Evolutionary conservation across 2,888 invertebrate species (phyloP).

Genomic region (Xylocampa areola): DNA sequence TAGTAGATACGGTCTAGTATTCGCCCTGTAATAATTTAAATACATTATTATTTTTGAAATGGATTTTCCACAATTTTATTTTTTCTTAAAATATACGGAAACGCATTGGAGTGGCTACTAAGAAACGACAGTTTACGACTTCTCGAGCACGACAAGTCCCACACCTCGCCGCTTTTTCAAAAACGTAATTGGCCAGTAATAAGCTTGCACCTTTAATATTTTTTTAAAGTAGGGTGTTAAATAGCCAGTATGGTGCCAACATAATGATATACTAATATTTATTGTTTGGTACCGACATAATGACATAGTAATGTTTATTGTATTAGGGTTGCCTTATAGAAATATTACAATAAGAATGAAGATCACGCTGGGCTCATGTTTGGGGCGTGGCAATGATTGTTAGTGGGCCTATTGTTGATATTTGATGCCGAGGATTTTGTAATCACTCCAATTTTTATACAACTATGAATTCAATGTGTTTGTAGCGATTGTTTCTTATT

Average conservation of each 20-base stretch:
- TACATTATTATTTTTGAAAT: no score
- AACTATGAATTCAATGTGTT: slow-evolving; percentile 40
- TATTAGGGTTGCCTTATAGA: slow-evolving; percentile 86
- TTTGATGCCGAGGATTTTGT: slow-evolving; percentile 79
- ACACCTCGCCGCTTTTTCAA: slow-evolving; percentile 38
- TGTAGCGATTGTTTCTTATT: slow-evolving; percentile 24
- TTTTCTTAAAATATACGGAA: not conserved
- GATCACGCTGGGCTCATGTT: slow-evolving; percentile 87
- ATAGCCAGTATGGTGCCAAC: slow-evolving; percentile 82
- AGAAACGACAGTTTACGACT: slow-evolving; percentile 33
- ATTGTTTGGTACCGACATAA: slow-evolving; percentile 87
- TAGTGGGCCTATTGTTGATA: slow-evolving; percentile 81
- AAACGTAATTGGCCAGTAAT: slow-evolving; percentile 65
- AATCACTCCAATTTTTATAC: slow-evolving; percentile 77
- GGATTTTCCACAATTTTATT: not conserved
- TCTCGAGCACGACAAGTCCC: slow-evolving; percentile 24
- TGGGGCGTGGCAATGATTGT: slow-evolving; percentile 86
- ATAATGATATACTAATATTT: slow-evolving; percentile 88
- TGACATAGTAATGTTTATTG: slow-evolving; percentile 88
- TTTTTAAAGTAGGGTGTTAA: slow-evolving; percentile 75
- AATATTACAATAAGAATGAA: slow-evolving; percentile 85
- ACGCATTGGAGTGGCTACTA: slow-evolving; percentile 16
- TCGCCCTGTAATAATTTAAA: not conserved
- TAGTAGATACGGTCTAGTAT: no score
- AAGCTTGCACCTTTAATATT: slow-evolving; percentile 63